Evolutionary conservation across 1,140 invertebrate species (phyloP).

Genomic region (Drosophila nebulosa): DNA sequence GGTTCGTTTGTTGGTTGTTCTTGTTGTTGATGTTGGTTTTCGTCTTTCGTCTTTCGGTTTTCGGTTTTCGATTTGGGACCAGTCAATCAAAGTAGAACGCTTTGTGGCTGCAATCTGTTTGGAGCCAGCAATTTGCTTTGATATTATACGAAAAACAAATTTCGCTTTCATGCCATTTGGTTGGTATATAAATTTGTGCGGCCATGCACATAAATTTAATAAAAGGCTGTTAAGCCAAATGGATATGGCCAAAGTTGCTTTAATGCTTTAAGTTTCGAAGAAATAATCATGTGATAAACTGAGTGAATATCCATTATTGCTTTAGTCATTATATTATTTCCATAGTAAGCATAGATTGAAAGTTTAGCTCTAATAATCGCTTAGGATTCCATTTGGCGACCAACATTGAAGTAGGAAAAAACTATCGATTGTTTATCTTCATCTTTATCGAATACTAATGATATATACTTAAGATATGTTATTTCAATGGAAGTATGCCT

Average conservation of each 20-base stretch:
- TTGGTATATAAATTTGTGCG: constrained; percentile 22
- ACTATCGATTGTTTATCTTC: no score
- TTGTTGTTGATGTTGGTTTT: no score
- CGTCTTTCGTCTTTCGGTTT: no score
- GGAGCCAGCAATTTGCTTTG: constrained; percentile 61
- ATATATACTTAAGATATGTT: no score
- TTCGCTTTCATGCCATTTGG: constrained; percentile 76
- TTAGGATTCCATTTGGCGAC: no score
- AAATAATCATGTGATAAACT: background rate
- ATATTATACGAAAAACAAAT: constrained; percentile 25
- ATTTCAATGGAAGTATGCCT: no score
- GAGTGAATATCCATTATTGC: background rate
- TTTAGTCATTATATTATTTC: no score
- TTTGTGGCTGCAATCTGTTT: constrained; percentile 33
- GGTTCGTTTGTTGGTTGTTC: background rate
- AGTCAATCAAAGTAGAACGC: constrained; percentile 7
- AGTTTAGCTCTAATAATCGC: no score
- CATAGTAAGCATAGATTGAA: no score
- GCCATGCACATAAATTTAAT: constrained; percentile 67
- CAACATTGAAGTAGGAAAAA: no score
- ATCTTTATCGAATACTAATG: no score
- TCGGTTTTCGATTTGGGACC: no score
- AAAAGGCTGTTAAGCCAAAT: constrained; percentile 58
- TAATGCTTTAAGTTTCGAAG: background rate
- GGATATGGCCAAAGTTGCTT: constrained; percentile 29